Percentiles rank a stretch among this genome's conserved stretches.
Conservation (phyloP, 2,888 invertebrate species). For the Drosophila algonquin region DNA sequence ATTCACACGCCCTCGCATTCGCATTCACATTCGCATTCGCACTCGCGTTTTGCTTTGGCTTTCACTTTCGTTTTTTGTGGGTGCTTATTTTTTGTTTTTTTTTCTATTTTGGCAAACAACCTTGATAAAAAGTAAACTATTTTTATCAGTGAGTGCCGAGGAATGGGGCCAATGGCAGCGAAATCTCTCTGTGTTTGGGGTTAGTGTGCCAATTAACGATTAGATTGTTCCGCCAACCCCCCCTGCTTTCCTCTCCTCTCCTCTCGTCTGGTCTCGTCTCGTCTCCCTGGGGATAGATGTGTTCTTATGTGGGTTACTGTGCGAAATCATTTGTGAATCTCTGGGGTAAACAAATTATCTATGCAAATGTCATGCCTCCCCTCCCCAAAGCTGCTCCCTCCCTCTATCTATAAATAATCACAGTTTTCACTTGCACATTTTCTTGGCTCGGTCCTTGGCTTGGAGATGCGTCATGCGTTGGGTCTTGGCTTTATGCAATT, state of each 20-base stretch:
- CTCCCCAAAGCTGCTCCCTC: constrained; percentile 31
- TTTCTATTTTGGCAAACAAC: constrained; percentile 64
- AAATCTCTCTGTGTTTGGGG: constrained; percentile 60
- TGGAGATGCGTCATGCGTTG: constrained; percentile 51
- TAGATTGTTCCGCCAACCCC: constrained; percentile 51
- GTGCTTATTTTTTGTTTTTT: constrained; percentile 28
- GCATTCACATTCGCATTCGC: constrained; percentile 14
- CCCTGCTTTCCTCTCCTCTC: neutral
- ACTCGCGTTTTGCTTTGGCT: constrained; percentile 1
- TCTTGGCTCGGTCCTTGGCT: constrained; percentile 17
- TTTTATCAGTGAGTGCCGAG: constrained; percentile 68
- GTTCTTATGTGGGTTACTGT: constrained; percentile 60
- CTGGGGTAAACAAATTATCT: constrained; percentile 61
- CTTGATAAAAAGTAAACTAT: constrained; percentile 72
- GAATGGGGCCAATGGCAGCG: constrained; percentile 76
- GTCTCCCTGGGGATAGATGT: neutral
- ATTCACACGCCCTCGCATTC: constrained; percentile 41
- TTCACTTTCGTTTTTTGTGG: constrained; percentile 51
- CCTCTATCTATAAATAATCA: constrained; percentile 50
- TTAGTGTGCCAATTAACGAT: constrained; percentile 78
- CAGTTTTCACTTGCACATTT: constrained; percentile 39
- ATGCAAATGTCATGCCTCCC: constrained; percentile 60
- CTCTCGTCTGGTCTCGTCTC: too few species aligned
- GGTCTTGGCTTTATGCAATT: constrained; percentile 2
- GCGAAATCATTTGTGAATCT: constrained; percentile 37